Conservation (phyloP, 2,113 vertebrate genomes). For the Campylorhamphus procurvoides region DNA sequence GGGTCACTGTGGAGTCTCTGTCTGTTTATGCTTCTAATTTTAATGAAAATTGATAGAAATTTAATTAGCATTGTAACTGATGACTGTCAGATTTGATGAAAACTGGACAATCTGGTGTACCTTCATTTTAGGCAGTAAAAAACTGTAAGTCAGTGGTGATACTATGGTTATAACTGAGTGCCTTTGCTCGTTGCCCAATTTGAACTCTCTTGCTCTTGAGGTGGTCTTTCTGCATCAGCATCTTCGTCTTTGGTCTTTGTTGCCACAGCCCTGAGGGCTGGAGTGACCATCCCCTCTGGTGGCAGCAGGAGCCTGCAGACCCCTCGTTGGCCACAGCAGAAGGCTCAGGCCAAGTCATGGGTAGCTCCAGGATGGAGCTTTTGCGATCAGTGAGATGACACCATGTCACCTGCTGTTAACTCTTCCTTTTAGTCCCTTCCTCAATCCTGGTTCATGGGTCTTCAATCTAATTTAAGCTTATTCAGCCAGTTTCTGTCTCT, state of each 20-base stretch:
- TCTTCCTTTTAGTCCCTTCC: background rate
- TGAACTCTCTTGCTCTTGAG: accelerated
- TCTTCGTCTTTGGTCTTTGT: background rate
- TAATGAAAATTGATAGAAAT: background rate
- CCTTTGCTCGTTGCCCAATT: background rate
- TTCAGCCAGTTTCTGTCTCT: background rate
- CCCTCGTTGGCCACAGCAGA: background rate
- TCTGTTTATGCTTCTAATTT: background rate
- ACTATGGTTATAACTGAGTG: background rate
- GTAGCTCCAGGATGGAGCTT: background rate
- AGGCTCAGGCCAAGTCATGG: background rate
- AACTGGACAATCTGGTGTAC: background rate
- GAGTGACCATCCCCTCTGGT: no score
- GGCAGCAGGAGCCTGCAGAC: background rate
- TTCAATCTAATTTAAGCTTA: background rate
- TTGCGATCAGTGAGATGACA: background rate
- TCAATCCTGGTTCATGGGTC: no score
- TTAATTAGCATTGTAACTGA: background rate
- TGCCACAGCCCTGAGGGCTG: background rate
- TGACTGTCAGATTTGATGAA: background rate
- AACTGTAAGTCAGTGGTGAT: background rate
- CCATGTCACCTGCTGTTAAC: background rate
- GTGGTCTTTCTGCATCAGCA: background rate
- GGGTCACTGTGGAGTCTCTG: background rate
- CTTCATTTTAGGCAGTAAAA: background rate